These are phyloP conservation scores for Polyommatus icarus DNA, from an alignment of 2,888 invertebrate genomes.

Conservation along the genomic window DNA sequence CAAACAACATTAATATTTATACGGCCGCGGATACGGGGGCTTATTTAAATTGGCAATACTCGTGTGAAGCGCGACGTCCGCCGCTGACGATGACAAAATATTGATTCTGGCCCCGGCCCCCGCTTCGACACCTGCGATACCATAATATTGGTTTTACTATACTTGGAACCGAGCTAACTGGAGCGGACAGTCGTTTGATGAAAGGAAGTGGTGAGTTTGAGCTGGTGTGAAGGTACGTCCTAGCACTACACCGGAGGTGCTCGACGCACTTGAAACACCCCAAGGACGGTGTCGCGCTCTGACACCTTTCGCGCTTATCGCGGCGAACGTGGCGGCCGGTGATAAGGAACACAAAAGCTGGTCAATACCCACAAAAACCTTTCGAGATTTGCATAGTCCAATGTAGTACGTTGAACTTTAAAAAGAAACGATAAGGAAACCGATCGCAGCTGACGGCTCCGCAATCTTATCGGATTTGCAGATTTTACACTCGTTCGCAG, in stretches of 20 bases:
- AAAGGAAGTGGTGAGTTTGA: background rate
- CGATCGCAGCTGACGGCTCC: background rate
- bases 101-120: constrained; percentile 18
- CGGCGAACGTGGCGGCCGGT: background rate
- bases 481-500: background rate
- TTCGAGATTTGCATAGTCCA: constrained; percentile 5
- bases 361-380: background rate
- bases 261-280: background rate
- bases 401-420: background rate
- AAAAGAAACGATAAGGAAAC: constrained; percentile 1
- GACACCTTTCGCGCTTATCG: background rate
- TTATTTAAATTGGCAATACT: constrained; percentile 22
- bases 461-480: constrained; percentile 12
- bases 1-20: constrained; percentile 1
- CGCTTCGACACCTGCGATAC: constrained; percentile 5
- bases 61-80: background rate
- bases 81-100: background rate
- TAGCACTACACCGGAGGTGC: background rate
- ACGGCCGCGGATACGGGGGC: background rate
- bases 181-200: background rate
- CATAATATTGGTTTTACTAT: constrained; percentile 19
- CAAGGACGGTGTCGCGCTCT: background rate
- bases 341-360: background rate
- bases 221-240: background rate
- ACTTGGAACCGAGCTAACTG: background rate